A percentile compares a stretch with the other conserved stretches of the same genome.
Conservation (phyloP, 1,140 invertebrate species). For the Oryctes rhinoceros region DNA sequence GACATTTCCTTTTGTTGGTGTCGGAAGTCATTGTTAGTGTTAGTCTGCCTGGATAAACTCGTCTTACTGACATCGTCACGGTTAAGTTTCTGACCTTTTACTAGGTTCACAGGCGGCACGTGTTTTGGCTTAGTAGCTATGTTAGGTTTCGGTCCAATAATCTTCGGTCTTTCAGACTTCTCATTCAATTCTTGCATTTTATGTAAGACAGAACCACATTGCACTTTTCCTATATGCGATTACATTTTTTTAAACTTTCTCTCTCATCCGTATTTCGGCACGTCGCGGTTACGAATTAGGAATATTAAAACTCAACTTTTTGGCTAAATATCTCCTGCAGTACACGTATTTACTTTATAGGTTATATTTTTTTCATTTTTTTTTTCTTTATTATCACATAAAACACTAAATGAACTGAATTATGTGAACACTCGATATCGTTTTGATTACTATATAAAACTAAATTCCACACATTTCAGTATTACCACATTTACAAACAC, state of each 20-base stretch:
- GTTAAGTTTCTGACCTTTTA: constrained; percentile 26
- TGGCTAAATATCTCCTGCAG: background rate
- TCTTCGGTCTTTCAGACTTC: constrained; percentile 54
- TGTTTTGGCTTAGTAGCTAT: constrained; percentile 59
- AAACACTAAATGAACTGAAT: background rate
- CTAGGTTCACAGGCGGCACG: constrained; percentile 54
- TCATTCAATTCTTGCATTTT: constrained; percentile 41
- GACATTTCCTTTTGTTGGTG: constrained; percentile 47
- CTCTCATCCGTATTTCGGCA: background rate
- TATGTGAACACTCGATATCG: background rate
- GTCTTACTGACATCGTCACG: constrained; percentile 23
- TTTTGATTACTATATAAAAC: constrained; percentile 9
- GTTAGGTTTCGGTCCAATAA: constrained; percentile 57
- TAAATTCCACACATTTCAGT: constrained; percentile 45
- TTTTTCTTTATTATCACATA: background rate
- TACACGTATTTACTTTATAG: background rate
- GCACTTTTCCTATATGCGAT: constrained; percentile 41
- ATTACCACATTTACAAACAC: constrained; percentile 53
- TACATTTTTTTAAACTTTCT: constrained; percentile 2
- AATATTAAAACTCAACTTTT: background rate
- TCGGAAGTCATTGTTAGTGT: constrained; percentile 26
- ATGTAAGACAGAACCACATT: constrained; percentile 17
- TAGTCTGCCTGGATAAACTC: background rate
- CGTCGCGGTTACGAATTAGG: background rate
- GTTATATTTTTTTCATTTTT: background rate